Evolutionary conservation across 1,140 invertebrate species (phyloP).

Genomic region (Sminthurinus signatus): DNA sequence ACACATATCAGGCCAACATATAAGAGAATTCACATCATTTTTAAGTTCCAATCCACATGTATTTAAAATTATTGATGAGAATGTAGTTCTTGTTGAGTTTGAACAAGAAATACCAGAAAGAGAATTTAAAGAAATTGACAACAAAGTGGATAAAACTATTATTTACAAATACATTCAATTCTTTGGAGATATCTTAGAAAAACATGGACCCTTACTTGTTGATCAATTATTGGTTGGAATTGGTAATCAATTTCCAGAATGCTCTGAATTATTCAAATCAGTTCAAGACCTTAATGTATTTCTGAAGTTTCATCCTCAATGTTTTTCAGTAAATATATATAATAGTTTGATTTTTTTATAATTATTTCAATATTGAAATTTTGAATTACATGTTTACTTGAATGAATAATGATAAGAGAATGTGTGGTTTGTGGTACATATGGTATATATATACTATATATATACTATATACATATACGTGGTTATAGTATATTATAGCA

Average conservation of each 20-base stretch:
- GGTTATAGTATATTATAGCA: too few relatives aligned
- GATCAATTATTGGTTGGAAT: conserved; percentile 74
- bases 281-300: conserved; percentile 85
- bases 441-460: too few relatives aligned
- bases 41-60: conserved; percentile 73
- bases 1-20: conserved; percentile 87
- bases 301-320: conserved; percentile 62
- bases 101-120: conserved; percentile 71
- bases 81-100: conserved; percentile 48
- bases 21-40: conserved; percentile 90
- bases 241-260: conserved; percentile 44
- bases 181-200: conserved; percentile 66
- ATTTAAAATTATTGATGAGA: conserved; percentile 56
- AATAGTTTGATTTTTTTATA: conserved; percentile 1
- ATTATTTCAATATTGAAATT: conserved; percentile 3
- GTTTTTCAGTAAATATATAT: conserved; percentile 40
- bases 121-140: conserved; percentile 40
- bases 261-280: conserved; percentile 59
- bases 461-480: conserved; percentile 4
- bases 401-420: too few relatives aligned
- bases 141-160: conserved; percentile 1
- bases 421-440: too few relatives aligned
- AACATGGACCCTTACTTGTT: conserved; percentile 70
- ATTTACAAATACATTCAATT: conserved; percentile 55
- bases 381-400: too few relatives aligned